Base-by-base conservation (phyloP, 2,888 invertebrate genomes). In the Anagyrus pseudococci region DNA sequence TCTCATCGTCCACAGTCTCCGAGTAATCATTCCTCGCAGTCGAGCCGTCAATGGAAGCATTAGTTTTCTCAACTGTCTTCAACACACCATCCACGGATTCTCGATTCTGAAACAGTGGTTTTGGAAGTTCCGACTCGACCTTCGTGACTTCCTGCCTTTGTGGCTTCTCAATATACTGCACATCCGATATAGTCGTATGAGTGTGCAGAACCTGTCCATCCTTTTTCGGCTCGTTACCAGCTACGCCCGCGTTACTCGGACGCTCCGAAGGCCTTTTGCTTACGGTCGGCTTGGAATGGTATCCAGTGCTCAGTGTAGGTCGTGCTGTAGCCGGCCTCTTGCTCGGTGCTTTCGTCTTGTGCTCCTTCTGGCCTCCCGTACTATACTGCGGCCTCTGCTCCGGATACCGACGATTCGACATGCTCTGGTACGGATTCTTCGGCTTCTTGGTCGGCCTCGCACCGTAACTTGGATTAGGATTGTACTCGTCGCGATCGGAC, bases 141-240 rank as follows among this genome's bases (percentile, higher is more conserved):
- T 40, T 37, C 4, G 8, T 23, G 1, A 20, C 2, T 6, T 15
- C 33, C 7, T 50, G 46, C 46, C 20, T 48, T 17, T 55, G 49
- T 0, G 43, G 55, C 10, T 33, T 46, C 37, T 10, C 26, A 23
- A 48, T 37, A 13, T 37, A 44, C 7, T 60, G 46, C 6, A 64
- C 33, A 17, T 52, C 40, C 7, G 53, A 64, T 15, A 53, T 10
- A 2, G 52, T 57, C 7, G 59, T 50, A n/a, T 59, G 59, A 19
- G 33, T 59, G n/a, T 58, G 59, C n/a, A 59, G 48, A 17, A n/a
- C n/a, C n/a, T n/a, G n/a, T n/a, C n/a, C n/a, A n/a, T 15, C 33
- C 3, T 37, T 15, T 37, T 29, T 4, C 6, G 4, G 4, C 33
- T 2, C 33, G 33, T 37, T 8, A 2, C 33, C 33, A 8, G n/a